phyloP scores from a whole-genome alignment of 2,113 vertebrate genomes.

The Suncus etruscus region DNA sequence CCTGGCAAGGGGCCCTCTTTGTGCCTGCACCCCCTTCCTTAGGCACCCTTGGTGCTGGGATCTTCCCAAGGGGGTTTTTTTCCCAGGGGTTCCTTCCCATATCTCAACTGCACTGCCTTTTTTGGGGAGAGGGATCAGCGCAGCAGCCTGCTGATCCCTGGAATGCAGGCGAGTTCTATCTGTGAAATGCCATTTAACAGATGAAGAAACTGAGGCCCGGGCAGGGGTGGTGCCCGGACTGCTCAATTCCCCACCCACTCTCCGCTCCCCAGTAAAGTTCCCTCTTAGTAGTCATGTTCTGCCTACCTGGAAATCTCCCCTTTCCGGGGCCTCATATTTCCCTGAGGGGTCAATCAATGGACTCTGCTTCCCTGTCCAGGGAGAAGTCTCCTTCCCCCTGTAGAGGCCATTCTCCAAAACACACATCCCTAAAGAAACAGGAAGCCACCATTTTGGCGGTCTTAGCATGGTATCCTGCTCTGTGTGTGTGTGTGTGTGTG shows the following conservation, averaged over 20 bases:
- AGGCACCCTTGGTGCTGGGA: not conserved
- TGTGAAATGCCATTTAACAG: not conserved
- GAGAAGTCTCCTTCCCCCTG: not conserved
- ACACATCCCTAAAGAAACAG: constrained; percentile 81
- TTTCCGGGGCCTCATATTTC: too few species aligned
- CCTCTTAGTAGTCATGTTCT: too few species aligned
- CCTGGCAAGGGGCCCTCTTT: not conserved
- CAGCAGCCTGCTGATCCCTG: too few species aligned
- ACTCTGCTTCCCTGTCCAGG: not conserved
- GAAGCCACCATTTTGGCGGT: constrained; percentile 83
- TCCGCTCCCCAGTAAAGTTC: constrained; percentile 22
- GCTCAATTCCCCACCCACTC: not conserved
- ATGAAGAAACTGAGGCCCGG: constrained; percentile 26
- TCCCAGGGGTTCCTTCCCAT: not conserved
- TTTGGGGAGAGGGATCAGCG: too few species aligned
- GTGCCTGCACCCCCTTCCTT: not conserved
- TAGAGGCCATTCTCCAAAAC: constrained; percentile 63
- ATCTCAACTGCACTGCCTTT: not conserved
- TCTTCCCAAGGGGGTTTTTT: not conserved
- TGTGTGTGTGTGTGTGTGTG: not conserved
- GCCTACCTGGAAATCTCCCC: too few species aligned
- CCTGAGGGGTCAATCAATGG: too few species aligned
- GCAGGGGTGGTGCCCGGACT: constrained; percentile 43
- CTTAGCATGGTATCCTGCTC: constrained; percentile 81
- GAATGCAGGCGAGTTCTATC: not conserved